Conservation (phyloP, 2,888 invertebrate genomes). For the Gisinianus flammeolus region DNA sequence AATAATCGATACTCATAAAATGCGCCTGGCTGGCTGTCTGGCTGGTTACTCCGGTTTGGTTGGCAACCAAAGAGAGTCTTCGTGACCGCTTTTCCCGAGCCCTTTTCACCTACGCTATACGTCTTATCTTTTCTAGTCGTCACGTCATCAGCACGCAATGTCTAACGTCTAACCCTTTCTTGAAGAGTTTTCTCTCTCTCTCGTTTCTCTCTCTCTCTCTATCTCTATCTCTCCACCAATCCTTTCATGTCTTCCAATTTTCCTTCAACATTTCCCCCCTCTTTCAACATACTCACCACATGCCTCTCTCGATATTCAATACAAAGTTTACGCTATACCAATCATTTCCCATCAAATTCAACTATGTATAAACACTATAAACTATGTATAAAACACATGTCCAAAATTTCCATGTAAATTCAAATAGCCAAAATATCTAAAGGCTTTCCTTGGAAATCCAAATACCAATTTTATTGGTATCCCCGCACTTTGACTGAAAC, state of each 20-base stretch:
- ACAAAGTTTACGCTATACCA: no score
- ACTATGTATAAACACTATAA: no score
- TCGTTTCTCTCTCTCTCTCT: conserved; percentile 2
- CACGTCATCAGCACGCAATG: conserved; percentile 29
- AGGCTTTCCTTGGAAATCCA: no score
- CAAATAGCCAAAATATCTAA: no score
- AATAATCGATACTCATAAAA: conserved; percentile 41
- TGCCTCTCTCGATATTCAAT: background rate
- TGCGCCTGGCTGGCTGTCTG: conserved; percentile 36
- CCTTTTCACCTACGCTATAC: conserved; percentile 12
- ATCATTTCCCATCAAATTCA: background rate
- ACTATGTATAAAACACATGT: no score
- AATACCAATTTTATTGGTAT: no score
- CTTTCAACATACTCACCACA: background rate
- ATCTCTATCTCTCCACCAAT: background rate
- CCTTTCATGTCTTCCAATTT: background rate
- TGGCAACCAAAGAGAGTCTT: conserved; percentile 29
- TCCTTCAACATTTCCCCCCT: background rate
- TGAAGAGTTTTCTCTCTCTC: background rate
- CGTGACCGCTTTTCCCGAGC: conserved; percentile 33
- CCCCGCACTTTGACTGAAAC: no score
- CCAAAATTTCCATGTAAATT: no score
- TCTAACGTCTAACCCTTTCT: background rate
- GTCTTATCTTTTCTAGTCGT: conserved; percentile 30
- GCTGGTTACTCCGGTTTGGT: background rate